Evolutionary conservation across 2,113 vertebrate genomes (phyloP).

Genomic region (Toxostoma redivivum): DNA sequence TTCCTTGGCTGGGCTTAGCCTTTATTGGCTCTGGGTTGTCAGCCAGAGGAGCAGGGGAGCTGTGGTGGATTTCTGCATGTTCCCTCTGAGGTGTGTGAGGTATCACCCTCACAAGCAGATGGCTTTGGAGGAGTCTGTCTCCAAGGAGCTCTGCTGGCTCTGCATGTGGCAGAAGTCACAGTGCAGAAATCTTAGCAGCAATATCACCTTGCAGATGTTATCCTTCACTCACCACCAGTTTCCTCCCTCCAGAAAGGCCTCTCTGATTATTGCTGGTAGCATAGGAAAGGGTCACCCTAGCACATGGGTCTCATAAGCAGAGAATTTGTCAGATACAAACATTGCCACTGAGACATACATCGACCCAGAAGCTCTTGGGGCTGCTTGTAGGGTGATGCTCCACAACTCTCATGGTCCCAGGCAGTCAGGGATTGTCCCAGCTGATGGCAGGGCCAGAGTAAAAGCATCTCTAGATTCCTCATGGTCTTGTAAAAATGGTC

Average conservation of each 20-base stretch:
- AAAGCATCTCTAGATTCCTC: neutral
- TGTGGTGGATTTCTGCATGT: neutral
- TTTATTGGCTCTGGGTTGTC: neutral
- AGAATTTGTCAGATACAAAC: neutral
- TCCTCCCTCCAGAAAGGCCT: neutral
- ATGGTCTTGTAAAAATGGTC: neutral
- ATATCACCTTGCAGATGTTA: neutral
- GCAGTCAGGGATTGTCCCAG: neutral
- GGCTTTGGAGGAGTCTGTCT: conserved; percentile 1
- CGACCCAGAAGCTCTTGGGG: neutral
- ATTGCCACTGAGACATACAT: accelerated
- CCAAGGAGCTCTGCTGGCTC: neutral
- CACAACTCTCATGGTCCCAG: neutral
- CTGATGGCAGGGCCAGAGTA: neutral
- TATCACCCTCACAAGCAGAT: neutral
- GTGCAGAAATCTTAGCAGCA: neutral
- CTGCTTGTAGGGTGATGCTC: neutral
- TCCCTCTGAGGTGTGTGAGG: neutral
- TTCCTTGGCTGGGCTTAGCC: neutral
- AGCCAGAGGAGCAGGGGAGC: neutral
- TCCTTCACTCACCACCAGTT: neutral
- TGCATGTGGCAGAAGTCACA: neutral
- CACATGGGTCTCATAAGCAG: neutral
- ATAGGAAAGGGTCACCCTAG: neutral
- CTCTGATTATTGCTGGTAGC: neutral